Percentiles rank a stretch among this genome's conserved stretches.
These are phyloP conservation scores for Chaetops frenatus DNA, from an alignment of 2,113 vertebrate species.

Conservation along the genomic window DNA sequence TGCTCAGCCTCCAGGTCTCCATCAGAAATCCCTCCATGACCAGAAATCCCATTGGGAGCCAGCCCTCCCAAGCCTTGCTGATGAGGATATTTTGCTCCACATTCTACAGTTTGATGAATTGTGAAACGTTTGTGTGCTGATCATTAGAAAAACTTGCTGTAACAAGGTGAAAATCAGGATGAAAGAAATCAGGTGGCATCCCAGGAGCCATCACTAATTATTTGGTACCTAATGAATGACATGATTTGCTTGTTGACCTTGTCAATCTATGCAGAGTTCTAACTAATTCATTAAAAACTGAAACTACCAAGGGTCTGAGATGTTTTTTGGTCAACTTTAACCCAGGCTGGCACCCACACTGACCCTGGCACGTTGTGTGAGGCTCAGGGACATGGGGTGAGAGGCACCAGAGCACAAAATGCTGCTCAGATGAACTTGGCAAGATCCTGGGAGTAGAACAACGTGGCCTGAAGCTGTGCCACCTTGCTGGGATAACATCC, in stretches of 20 bases:
- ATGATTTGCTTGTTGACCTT: not conserved
- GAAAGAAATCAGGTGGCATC: not conserved
- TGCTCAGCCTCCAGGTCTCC: not conserved
- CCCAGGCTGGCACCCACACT: not conserved
- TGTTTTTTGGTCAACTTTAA: not conserved
- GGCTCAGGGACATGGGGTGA: not conserved
- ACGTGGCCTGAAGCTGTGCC: not conserved
- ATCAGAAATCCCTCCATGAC: not conserved
- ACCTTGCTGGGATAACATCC: not conserved
- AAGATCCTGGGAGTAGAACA: not conserved
- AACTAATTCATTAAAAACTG: not conserved
- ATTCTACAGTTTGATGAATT: not conserved
- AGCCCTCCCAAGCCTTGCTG: not conserved
- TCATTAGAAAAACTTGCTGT: not conserved
- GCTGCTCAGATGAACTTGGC: not conserved
- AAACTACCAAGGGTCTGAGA: not conserved
- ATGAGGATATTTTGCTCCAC: not conserved
- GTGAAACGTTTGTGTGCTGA: rapidly evolving
- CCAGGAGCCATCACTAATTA: not conserved
- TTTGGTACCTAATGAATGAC: not conserved
- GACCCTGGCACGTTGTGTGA: not conserved
- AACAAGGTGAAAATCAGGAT: not conserved
- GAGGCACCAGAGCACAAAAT: not conserved
- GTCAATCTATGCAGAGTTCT: not conserved
- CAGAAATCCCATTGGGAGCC: not conserved